These are phyloP conservation scores for Diplosoma virens DNA, from an alignment of 23 tunicate genomes.

Conservation along the genomic window DNA sequence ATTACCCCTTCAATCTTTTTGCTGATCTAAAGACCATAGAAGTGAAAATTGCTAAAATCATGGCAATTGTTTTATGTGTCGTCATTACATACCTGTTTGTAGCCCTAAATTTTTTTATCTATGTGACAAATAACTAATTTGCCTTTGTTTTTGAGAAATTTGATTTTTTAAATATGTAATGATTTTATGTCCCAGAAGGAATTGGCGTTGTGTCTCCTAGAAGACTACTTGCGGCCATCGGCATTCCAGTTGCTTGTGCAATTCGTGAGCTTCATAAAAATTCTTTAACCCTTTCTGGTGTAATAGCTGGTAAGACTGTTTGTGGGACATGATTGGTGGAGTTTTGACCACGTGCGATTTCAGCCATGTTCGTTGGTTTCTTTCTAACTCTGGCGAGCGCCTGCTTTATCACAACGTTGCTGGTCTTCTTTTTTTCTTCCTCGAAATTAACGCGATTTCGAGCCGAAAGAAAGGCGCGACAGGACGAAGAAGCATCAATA, in stretches of 20 bases:
- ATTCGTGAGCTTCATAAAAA: slow-evolving; percentile 43
- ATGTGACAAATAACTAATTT: no score
- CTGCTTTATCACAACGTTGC: slow-evolving; percentile 37
- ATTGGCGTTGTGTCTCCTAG: slow-evolving; percentile 50
- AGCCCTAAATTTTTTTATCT: no score
- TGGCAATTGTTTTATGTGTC: no score
- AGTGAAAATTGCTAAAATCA: no score
- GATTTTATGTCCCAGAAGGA: slow-evolving; percentile 42
- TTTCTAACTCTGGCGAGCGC: slow-evolving; percentile 53
- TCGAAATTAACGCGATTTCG: slow-evolving; percentile 79
- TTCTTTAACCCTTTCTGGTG: slow-evolving; percentile 56
- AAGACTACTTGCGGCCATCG: slow-evolving; percentile 28
- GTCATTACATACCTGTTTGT: no score
- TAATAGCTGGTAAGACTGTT: slow-evolving; percentile 50
- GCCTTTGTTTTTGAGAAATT: no score
- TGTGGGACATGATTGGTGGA: neutral
- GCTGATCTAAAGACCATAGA: no score
- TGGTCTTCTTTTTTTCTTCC: slow-evolving; percentile 64
- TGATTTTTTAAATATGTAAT: neutral
- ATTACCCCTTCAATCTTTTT: no score
- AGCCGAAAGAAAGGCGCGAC: slow-evolving; percentile 39
- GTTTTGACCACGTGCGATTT: neutral
- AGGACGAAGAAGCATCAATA: slow-evolving; percentile 47
- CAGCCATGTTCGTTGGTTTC: slow-evolving; percentile 81
- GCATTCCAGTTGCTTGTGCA: slow-evolving; percentile 41